Percentiles rank a stretch among this genome's conserved stretches.
Conservation (phyloP, 2,797 vertebrate species). For the Myotis myotis region DNA sequence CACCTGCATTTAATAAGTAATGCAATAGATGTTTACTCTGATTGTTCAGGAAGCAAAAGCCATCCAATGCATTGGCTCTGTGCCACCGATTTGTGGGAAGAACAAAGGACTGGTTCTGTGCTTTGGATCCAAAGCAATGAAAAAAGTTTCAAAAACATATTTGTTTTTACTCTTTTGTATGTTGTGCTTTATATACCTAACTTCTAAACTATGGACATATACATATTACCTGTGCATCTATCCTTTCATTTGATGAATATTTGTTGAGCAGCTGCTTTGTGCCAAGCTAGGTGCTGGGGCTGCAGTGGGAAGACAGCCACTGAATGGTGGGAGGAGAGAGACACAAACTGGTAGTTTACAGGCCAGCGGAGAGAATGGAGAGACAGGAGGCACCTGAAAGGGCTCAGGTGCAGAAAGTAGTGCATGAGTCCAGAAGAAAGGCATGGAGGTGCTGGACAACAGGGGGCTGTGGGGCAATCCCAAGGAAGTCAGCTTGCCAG, state of each 20-base stretch:
- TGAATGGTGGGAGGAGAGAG: not conserved
- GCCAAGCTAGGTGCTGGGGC: not conserved
- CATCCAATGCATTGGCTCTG: conserved; percentile 48
- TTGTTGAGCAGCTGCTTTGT: not conserved
- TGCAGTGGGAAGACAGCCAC: not conserved
- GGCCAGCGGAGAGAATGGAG: not conserved
- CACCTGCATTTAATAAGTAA: conserved; percentile 73
- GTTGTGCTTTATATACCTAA: not conserved
- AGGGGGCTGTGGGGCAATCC: not conserved
- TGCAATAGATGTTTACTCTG: conserved; percentile 69
- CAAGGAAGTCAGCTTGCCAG: not conserved
- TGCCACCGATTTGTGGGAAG: conserved; percentile 75
- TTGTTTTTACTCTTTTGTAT: conserved; percentile 34
- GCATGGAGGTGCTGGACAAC: not conserved
- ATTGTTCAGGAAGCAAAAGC: conserved; percentile 72
- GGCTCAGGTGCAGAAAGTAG: not conserved
- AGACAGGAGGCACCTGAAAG: not conserved
- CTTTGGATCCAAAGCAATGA: conserved; percentile 59
- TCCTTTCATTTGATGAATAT: not conserved
- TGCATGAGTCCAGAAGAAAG: not conserved
- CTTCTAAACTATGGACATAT: conserved; percentile 16
- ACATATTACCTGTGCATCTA: not conserved
- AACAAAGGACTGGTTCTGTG: conserved; percentile 69
- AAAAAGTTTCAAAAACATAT: conserved; percentile 58
- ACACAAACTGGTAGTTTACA: not conserved